phyloP scores from a whole-genome alignment of 2,113 vertebrate species.

The Elephas maximus region DNA sequence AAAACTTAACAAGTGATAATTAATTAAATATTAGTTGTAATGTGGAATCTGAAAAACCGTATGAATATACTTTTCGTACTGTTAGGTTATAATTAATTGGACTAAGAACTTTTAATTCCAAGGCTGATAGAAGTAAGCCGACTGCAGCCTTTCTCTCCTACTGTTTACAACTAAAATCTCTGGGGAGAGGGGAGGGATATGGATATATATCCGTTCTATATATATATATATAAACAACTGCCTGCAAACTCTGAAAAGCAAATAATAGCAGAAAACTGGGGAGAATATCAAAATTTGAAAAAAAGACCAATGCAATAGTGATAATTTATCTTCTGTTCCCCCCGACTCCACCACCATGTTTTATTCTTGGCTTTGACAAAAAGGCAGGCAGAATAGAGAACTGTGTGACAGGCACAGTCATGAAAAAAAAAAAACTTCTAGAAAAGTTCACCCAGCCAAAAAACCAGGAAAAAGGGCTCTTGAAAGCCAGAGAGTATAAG shows the following conservation, averaged over 20 bases:
- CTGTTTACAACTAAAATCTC: constrained; percentile 6
- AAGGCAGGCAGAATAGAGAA: background rate
- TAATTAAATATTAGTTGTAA: background rate
- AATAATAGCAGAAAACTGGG: background rate
- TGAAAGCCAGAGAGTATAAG: background rate
- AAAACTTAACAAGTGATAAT: background rate
- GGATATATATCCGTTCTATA: no score
- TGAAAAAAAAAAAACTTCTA: background rate
- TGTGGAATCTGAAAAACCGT: background rate
- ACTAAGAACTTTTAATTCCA: constrained; percentile 23
- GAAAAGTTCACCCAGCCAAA: background rate
- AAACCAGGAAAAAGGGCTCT: background rate
- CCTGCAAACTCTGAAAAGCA: background rate
- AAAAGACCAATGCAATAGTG: background rate
- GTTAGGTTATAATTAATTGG: background rate
- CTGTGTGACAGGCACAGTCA: background rate
- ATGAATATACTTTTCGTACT: background rate
- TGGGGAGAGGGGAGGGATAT: no score
- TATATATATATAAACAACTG: background rate
- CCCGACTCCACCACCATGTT: background rate
- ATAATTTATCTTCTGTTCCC: background rate
- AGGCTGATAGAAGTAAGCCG: background rate
- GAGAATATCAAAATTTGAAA: background rate
- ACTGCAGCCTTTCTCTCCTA: background rate
- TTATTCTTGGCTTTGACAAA: background rate